Evolutionary conservation across 2,888 invertebrate genomes (phyloP).

Genomic region (Masnerella sp.): DNA sequence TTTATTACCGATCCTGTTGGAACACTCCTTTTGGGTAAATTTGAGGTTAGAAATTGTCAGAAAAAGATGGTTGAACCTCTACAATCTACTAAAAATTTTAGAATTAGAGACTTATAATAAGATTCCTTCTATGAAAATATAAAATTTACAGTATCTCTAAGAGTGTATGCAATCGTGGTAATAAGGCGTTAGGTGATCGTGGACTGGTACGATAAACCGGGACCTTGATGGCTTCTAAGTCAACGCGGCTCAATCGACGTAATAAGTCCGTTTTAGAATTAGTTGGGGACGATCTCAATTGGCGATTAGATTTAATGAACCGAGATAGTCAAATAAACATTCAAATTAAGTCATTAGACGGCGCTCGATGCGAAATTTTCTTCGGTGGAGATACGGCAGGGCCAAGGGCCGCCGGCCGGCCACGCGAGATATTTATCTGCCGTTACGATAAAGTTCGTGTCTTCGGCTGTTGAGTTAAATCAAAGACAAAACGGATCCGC

Average conservation of each 20-base stretch:
- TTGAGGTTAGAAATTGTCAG: too few relatives aligned
- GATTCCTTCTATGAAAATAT: too few relatives aligned
- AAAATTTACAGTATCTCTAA: too few relatives aligned
- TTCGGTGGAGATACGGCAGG: neutral
- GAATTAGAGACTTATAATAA: too few relatives aligned
- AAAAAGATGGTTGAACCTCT: too few relatives aligned
- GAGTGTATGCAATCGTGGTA: too few relatives aligned
- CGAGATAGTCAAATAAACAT: slow-evolving; percentile 36
- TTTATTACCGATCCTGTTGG: too few relatives aligned
- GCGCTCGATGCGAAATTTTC: neutral
- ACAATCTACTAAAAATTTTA: too few relatives aligned
- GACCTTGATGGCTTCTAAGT: neutral
- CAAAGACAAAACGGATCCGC: slow-evolving; percentile 29
- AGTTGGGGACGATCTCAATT: slow-evolving; percentile 20
- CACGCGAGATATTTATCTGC: slow-evolving; percentile 33
- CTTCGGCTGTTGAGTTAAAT: slow-evolving; percentile 41
- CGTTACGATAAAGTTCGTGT: slow-evolving; percentile 36
- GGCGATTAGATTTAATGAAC: slow-evolving; percentile 41
- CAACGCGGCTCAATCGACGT: slow-evolving; percentile 9
- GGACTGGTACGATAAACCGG: slow-evolving; percentile 7
- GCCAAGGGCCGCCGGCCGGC: too few relatives aligned
- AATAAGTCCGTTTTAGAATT: slow-evolving; percentile 30
- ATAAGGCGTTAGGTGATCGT: slow-evolving; percentile 29
- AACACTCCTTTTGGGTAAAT: too few relatives aligned
- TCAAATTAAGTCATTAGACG: slow-evolving; percentile 35